Evolutionary conservation across 2,888 invertebrate species (phyloP).

Genomic region (Ectobius pallidus): DNA sequence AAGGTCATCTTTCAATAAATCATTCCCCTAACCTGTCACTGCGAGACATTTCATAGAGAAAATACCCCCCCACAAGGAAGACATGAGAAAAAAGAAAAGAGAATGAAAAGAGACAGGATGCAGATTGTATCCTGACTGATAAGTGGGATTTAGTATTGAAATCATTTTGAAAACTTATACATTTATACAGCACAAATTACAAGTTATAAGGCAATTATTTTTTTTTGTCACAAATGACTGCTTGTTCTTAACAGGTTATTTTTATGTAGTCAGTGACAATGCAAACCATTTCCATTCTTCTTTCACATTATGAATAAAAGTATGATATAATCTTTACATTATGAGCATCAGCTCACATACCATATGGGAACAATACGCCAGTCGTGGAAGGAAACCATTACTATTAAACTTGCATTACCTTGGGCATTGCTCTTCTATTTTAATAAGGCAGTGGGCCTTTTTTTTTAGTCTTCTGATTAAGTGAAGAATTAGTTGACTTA

Average conservation of each 20-base stretch:
- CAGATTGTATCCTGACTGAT: too few species aligned
- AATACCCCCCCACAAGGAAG: too few species aligned
- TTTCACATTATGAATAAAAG: conserved; percentile 21
- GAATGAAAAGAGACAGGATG: too few species aligned
- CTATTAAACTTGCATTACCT: background rate
- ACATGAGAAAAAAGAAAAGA: too few species aligned
- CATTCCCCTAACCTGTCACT: too few species aligned
- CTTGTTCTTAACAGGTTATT: conserved; percentile 24
- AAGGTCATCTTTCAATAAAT: too few species aligned
- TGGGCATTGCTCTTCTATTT: background rate
- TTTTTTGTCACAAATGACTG: conserved; percentile 20
- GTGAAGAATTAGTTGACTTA: conserved; percentile 6
- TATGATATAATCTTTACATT: conserved; percentile 16
- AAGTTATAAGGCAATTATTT: too few species aligned
- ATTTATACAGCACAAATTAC: too few species aligned
- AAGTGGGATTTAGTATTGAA: too few species aligned
- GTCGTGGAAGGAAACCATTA: conserved; percentile 18
- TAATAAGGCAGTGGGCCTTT: conserved; percentile 9
- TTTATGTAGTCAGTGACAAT: conserved; percentile 16
- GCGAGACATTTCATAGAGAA: too few species aligned
- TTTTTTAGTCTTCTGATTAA: background rate
- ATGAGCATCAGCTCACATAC: conserved; percentile 27
- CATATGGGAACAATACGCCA: conserved; percentile 21
- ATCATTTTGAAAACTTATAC: too few species aligned
- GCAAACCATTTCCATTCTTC: conserved; percentile 26